Conservation (phyloP, 2,113 vertebrate species). For the Lipophrys pholis region DNA sequence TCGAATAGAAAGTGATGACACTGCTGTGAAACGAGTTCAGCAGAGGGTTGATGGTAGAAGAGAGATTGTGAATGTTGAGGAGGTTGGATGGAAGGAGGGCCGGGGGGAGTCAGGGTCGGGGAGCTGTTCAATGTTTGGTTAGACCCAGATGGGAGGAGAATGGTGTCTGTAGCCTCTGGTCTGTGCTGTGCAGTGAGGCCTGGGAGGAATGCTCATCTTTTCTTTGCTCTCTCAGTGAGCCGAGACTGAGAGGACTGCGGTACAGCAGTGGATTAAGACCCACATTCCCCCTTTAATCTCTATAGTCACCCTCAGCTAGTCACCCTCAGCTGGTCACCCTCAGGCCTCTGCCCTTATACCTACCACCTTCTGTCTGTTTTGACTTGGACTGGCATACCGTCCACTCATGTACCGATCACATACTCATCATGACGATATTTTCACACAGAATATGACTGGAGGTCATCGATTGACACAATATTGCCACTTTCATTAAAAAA, state of each 20-base stretch:
- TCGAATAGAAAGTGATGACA: too few relatives aligned
- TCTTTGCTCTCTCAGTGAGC: constrained; percentile 57
- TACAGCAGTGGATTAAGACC: constrained; percentile 75
- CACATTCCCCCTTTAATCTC: constrained; percentile 79
- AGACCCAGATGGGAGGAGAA: constrained; percentile 71
- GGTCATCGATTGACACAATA: background rate
- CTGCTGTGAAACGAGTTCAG: too few relatives aligned
- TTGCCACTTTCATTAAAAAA: background rate
- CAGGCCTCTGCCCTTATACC: constrained; percentile 48
- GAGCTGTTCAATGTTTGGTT: constrained; percentile 64
- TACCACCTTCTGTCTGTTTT: constrained; percentile 54
- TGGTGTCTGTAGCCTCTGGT: constrained; percentile 43
- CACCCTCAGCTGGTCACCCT: constrained; percentile 68
- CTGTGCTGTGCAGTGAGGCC: constrained; percentile 31
- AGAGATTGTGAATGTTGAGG: background rate
- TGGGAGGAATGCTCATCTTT: constrained; percentile 70
- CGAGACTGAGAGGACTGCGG: constrained; percentile 53
- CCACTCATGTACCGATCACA: background rate
- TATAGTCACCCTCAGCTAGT: constrained; percentile 68
- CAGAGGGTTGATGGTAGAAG: background rate
- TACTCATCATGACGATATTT: background rate
- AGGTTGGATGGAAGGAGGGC: background rate
- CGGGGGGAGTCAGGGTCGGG: background rate
- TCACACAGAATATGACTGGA: constrained; percentile 11
- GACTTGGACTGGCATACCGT: constrained; percentile 46